Evolutionary conservation across 2,113 vertebrate species (phyloP), one percentile per base, ranked within the genome.

Genomic region (Menura novaehollandiae): DNA sequence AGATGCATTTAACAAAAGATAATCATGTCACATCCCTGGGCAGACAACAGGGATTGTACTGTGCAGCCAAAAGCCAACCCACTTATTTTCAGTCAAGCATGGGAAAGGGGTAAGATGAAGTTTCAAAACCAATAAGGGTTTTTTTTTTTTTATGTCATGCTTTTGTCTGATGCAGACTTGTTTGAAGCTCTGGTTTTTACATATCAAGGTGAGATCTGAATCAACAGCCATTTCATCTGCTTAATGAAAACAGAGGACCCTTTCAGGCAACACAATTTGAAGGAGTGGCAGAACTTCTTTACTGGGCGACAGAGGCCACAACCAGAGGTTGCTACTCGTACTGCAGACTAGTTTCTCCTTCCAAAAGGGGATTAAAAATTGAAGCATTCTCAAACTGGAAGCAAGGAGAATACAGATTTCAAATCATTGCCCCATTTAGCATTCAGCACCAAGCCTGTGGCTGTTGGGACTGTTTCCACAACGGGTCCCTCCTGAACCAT

Each of bases 11-110:
- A 90, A 90, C 88, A 82, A 79, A 67, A 73, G 92, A 78, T 86
- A 82, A 76, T 72, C 49, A 4, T 88, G 85, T 85, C 79, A 89
- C 84, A 91, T 93, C 93, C n/a, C 66, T 59, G 23, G 67, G 74
- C 82, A 96, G 93, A 96, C 92, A 96, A 85, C 85, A 85, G 93
- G 10, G 58, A 93, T 94, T 93, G 83, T 78, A 94, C 73, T 87
- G 92, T 81, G 88, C 51, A 91, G 91, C 64, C 86, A 91, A 87
- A 96, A 91, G 93, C 69, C 76, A 95, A 62, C 58, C 37, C 83
- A 46, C 83, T 92, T 69, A 67, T 47, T 97, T 91, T 86, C 93
- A 94, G 64, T 63, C 88, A 90, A 74, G 92, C 92, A 93, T 91
- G 92, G 93, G 86, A 94, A 95, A 89, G 80, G 19, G 2, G 14